Evolutionary conservation across 2,888 invertebrate species (phyloP), one percentile per base, ranked within the genome.

Genomic region (Morpho helenor): DNA sequence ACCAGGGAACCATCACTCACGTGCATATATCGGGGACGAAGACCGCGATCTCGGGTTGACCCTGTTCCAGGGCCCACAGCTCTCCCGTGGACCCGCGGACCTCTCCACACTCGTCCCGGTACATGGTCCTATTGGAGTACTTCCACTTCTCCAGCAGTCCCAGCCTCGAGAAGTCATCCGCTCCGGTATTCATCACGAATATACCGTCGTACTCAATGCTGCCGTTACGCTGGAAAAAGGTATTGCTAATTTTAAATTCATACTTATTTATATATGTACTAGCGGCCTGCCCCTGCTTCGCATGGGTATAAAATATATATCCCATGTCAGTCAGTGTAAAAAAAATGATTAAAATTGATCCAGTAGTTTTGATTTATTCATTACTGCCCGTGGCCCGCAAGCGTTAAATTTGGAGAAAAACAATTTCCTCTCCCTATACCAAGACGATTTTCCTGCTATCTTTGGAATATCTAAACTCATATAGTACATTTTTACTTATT

Each of bases 11-110:
- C 39, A 56, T 50, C 51, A 92, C 92, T 84, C 74, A 95, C 93
- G 96, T 94, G 92, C 97, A 97, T 60, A 96, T 86, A 82, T 97
- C 97, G 0, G 95, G 88, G 0, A 94, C 92, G 80, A 96, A 97
- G 61, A 97, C 81, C 0, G 92, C 82, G 6, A 96, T 83, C 41
- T 90, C 87, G 7, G 91, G 81, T 51, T 92, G 91, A 0, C 92
- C 84, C 0, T 85, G 69, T 59, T 93, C 87, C 0, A 96, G 96
- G 23, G 96, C 95, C 93, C 95, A 96, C 23, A 96, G 82, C 82
- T 97, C 97, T 0, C 97, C 97, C 0, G 94, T 93, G 7, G 94
- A 94, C 10, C 97, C 97, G 66, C 91, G 91, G 5, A 97, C 93
- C 44, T 71, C 73, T 2, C 94, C 94, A 75, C 97, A 97, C 49